Evolutionary conservation across 2,113 vertebrate genomes (phyloP).

Genomic region (Marcusenius ussheri): DNA sequence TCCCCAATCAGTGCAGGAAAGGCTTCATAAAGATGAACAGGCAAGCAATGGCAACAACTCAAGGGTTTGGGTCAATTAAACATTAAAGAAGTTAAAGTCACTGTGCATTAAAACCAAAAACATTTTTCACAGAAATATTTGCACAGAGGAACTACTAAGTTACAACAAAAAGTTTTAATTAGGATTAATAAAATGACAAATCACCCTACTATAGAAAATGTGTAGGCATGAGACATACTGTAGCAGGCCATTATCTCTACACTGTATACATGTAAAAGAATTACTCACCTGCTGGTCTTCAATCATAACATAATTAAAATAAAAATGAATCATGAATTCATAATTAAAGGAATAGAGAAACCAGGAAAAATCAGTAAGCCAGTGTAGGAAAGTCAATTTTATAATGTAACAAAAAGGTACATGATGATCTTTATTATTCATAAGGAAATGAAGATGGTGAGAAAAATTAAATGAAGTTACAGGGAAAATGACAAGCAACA

Average conservation of each 20-base stretch:
- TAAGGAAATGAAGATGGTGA: neutral
- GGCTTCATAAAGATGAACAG: neutral
- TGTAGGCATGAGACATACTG: neutral
- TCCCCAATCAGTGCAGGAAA: neutral
- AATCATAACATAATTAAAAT: neutral
- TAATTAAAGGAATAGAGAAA: neutral
- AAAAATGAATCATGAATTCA: neutral
- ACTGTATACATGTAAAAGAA: neutral
- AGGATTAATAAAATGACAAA: neutral
- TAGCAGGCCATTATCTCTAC: neutral
- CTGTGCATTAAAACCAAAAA: neutral
- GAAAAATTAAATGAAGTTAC: neutral
- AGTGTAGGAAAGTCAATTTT: neutral
- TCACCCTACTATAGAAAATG: neutral
- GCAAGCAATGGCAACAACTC: neutral
- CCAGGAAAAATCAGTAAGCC: neutral
- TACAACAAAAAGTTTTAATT: neutral
- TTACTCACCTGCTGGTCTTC: neutral
- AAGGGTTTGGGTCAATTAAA: neutral
- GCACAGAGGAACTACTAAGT: neutral
- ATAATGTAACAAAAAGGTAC: neutral
- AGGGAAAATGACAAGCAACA: neutral
- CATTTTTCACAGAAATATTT: neutral
- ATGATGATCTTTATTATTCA: neutral
- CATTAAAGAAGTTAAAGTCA: neutral